Percentiles rank a stretch among this genome's conserved stretches.
These are phyloP conservation scores for Okamejei kenojei DNA, from an alignment of 2,797 vertebrate genomes.

Conservation along the genomic window DNA sequence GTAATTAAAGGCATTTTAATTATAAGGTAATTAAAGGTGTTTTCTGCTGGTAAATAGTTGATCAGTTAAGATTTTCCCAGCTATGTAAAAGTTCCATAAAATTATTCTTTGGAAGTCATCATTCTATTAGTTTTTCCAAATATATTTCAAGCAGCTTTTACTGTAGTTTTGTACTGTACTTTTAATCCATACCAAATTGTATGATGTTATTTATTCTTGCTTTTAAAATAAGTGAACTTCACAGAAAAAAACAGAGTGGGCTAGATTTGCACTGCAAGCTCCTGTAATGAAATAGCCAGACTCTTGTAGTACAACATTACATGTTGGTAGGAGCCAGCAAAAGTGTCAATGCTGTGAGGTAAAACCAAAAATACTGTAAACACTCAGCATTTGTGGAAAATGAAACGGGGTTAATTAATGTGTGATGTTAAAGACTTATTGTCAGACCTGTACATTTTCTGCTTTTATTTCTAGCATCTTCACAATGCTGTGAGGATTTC, in stretches of 20 bases:
- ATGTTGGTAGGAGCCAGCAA: background rate
- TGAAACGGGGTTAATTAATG: no score
- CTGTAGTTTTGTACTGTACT: no score
- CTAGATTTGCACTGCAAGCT: background rate
- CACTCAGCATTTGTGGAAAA: no score
- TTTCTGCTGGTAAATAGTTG: background rate
- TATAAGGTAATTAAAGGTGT: background rate
- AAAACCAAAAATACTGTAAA: no score
- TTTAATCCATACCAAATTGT: background rate
- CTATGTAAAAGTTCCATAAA: background rate
- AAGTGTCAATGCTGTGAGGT: background rate
- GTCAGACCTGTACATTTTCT: no score
- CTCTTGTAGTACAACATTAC: background rate
- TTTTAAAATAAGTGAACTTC: background rate
- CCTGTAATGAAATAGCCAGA: background rate
- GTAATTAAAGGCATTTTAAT: background rate
- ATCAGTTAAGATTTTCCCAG: background rate
- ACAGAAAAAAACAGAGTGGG: background rate
- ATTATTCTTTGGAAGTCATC: background rate
- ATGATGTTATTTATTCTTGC: background rate
- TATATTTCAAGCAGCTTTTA: background rate
- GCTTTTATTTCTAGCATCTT: no score
- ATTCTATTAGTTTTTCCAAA: background rate
- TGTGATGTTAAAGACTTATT: no score
- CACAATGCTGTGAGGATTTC: background rate